Conservation (phyloP, 2,113 vertebrate genomes). For the Neopipo cinnamomea region DNA sequence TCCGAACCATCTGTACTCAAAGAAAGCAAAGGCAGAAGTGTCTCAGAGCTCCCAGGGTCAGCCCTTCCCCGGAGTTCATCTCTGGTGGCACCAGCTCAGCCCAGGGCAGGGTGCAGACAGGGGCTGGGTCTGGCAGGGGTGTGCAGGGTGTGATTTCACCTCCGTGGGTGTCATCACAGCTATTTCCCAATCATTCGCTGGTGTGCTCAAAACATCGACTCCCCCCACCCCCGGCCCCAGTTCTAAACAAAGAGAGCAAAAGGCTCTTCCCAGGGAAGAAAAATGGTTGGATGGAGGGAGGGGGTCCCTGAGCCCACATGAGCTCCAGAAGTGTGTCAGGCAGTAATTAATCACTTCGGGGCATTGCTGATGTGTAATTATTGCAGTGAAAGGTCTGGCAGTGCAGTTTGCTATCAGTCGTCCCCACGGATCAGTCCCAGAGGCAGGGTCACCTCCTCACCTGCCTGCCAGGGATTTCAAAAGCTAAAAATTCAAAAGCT, state of each 20-base stretch:
- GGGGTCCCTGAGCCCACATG: background rate
- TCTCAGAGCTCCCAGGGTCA: background rate
- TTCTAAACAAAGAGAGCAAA: background rate
- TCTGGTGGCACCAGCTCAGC: background rate
- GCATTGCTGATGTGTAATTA: background rate
- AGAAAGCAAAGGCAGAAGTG: background rate
- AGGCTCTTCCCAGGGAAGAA: background rate
- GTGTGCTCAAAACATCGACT: background rate
- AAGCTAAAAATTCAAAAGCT: too few species aligned
- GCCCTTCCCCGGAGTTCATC: background rate
- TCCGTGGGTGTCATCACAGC: background rate
- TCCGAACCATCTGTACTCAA: background rate
- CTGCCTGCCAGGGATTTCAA: background rate
- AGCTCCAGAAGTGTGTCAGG: background rate
- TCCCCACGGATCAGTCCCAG: accelerated
- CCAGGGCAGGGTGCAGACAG: background rate
- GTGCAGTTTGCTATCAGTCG: background rate
- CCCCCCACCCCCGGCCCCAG: background rate
- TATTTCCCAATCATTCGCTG: background rate
- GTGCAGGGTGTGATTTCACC: background rate
- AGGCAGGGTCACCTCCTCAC: background rate
- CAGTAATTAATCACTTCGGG: background rate
- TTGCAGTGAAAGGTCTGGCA: background rate
- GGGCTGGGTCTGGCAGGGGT: background rate
- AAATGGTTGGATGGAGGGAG: background rate